phyloP scores from a whole-genome alignment of 2,113 vertebrate genomes.

The Martes martes region DNA sequence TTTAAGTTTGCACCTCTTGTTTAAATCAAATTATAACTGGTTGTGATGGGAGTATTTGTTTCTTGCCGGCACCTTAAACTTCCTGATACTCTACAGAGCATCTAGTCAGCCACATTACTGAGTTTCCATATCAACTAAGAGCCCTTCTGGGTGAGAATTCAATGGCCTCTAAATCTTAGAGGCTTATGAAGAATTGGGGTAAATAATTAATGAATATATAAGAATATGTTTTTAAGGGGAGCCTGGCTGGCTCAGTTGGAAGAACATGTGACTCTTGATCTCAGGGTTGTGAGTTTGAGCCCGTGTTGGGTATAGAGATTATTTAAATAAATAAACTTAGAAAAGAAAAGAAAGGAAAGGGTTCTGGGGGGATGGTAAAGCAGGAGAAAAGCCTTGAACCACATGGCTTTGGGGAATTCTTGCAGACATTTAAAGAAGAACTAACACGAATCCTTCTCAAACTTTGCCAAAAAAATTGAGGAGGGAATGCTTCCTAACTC shows the following conservation, averaged over 20 bases:
- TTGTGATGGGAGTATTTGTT: background rate
- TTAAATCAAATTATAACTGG: background rate
- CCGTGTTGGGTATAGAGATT: background rate
- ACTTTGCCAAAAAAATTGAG: background rate
- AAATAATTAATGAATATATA: background rate
- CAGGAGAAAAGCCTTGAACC: background rate
- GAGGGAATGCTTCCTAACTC: background rate
- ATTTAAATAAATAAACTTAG: background rate
- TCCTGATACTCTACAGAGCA: background rate
- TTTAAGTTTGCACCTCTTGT: background rate
- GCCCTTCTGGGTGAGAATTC: background rate
- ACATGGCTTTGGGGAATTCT: background rate
- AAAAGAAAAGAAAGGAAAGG: background rate
- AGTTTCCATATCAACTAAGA: background rate
- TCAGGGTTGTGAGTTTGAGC: background rate
- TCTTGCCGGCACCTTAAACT: background rate
- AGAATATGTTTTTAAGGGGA: background rate
- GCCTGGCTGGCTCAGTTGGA: background rate
- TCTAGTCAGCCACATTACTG: background rate
- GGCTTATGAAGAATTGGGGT: background rate
- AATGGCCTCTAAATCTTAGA: background rate
- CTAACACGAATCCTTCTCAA: background rate
- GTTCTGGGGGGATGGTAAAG: background rate
- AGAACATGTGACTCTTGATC: background rate
- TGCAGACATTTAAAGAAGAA: background rate